Base-by-base conservation (phyloP, 2,888 invertebrate species). In the Parochlus steinenii region DNA sequence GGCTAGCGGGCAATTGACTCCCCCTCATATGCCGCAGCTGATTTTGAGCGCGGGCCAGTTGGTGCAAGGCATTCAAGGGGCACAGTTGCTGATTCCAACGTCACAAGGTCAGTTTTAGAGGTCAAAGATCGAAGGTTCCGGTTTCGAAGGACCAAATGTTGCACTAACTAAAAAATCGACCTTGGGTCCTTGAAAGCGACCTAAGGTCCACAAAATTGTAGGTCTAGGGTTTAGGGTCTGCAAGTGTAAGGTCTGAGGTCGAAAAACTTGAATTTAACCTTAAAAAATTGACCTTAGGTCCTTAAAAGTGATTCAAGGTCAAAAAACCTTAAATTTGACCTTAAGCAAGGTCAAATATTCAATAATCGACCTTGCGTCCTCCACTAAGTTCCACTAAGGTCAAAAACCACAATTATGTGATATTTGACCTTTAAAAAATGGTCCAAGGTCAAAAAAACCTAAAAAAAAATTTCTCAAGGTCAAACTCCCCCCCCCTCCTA, bases 1-100 rank as follows among this genome's bases (percentile, higher is more conserved):
- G 67, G 67, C 45, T 65, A 72, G 59, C 67, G 76, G 36, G 74
- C 74, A 40, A 72, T 75, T 37, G 12, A 11, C 54, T 43, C 24
- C 37, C 18, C 48, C 54, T 35, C 58, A 59, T 49, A 83, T 89
- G 78, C 89, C 89, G 40, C 89, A 89, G 63, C 74, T 89, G 48
- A 83, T 89, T 53, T 67, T 89, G 46, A 86, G 87, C 41, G 86
- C 86, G 39, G 87, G 89, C 36, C 87, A 89, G 61, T 71, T 89
- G 52, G 80, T 86, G 40, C 87, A 87, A 57, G 87, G 87, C 45
- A 86, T 89, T 47, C 89, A 89, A 61, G 87, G 87, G 10, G 87
- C 89, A 30, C 92, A 92, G 55, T 70, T 93, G 39, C 74, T 92
- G 48, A 92, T 93, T 63, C 92, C 92, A 33, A 92, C 92, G 37